Conservation (phyloP, 1,140 invertebrate species). For the Euwallacea similis region DNA sequence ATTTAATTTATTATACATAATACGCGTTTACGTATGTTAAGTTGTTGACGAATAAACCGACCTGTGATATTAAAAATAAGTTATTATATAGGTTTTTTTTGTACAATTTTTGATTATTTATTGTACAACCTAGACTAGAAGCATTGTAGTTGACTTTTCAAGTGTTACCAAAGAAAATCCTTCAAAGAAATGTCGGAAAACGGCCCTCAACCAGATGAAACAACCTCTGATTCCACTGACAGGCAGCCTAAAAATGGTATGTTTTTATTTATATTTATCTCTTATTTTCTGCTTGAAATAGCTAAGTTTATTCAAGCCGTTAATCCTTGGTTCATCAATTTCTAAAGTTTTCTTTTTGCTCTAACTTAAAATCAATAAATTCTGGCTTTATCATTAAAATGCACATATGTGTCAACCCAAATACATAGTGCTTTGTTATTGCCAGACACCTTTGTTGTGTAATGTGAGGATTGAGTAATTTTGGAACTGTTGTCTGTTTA, state of each 20-base stretch:
- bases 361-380: background rate
- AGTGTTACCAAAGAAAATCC: conserved; percentile 43
- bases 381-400: background rate
- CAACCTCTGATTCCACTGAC: conserved; percentile 35
- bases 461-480: conserved; percentile 22
- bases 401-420: conserved; percentile 29
- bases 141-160: conserved; percentile 38
- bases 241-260: conserved; percentile 42
- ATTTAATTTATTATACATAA: conserved; percentile 44
- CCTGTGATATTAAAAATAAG: conserved; percentile 52
- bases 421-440: conserved; percentile 16
- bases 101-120: conserved; percentile 49
- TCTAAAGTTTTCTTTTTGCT: background rate
- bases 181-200: conserved; percentile 41
- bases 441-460: conserved; percentile 29
- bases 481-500: conserved; percentile 7
- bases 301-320: background rate
- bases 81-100: conserved; percentile 48
- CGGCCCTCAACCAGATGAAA: conserved; percentile 39
- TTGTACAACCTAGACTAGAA: conserved; percentile 43
- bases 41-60: conserved; percentile 50
- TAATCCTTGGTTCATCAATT: background rate
- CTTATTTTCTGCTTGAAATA: background rate
- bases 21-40: conserved; percentile 47
- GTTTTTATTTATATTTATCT: conserved; percentile 18